These are phyloP conservation scores for Eupithecia vulgata DNA, from an alignment of 2,888 invertebrate species.

Conservation along the genomic window DNA sequence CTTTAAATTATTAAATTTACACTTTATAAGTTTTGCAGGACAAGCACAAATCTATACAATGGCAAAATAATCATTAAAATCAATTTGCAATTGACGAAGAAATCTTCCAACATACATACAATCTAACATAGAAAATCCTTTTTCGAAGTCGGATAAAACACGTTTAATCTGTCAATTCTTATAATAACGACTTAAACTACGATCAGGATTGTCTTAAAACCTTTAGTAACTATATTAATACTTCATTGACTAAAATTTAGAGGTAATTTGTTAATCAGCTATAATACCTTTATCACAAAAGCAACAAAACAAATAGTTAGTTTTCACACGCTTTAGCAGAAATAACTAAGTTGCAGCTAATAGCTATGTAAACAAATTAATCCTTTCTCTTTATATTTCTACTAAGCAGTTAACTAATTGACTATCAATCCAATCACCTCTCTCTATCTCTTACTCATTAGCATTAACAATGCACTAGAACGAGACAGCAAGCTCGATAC, in stretches of 20 bases:
- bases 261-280: neutral
- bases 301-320: neutral
- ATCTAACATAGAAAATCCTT: neutral
- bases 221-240: too few relatives aligned
- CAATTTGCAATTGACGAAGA: neutral
- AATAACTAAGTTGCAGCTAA: neutral
- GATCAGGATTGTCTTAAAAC: neutral
- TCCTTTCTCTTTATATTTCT: neutral
- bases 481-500: slow-evolving; percentile 24
- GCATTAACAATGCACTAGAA: slow-evolving; percentile 27
- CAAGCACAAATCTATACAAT: neutral
- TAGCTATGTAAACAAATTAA: neutral
- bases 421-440: slow-evolving; percentile 1
- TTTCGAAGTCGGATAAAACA: neutral
- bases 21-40: too few relatives aligned
- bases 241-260: neutral
- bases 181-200: neutral
- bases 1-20: neutral
- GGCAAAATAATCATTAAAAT: neutral
- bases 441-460: slow-evolving; percentile 19
- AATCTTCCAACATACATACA: neutral
- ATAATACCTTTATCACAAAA: neutral
- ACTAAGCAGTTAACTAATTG: neutral
- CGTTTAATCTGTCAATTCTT: neutral
- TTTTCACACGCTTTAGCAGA: neutral